Base-by-base conservation (phyloP, 1,140 invertebrate species). In the Drosophila mauritiana region DNA sequence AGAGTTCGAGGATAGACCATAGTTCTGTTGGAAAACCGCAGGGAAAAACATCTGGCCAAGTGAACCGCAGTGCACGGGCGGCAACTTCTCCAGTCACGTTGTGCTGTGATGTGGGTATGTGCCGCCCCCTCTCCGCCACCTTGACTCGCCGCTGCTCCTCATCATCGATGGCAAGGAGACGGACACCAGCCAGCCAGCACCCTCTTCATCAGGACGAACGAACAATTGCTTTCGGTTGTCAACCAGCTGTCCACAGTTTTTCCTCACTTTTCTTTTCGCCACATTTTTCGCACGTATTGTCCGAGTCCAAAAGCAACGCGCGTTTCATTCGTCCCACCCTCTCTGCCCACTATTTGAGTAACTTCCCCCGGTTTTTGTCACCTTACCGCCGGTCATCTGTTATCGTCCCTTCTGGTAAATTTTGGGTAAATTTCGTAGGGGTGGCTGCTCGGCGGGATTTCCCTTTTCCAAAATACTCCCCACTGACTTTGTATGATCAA, bases 201-300 rank as follows among this genome's bases (percentile, higher is more conserved):
- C 48, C 56, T 61, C 61, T 58, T 45, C 55, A 48, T 55, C 58
- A 61, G 45, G 12, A 63, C 63, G 59, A 85, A 59, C 63, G 59
- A 85, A 82, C 82, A 86, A 88, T 86, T 88, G 82, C 68, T 70
- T 56, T 70, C 10, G 64, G 82, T 85, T 85, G 81, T 85, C 83
- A 88, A 74, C 83, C 82, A 86, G 83, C 83, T 86, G 82, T 86
- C 82, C 73, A 80, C 68, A 74, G 78, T 85, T 86, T 85, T 86
- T 75, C 73, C 73, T 39, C 37, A 46, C 42, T 59, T 76, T 76
- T 76, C 73, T 45, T 84, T 85, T 77, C 62, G 52, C 56, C 61
- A 68, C 77, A 80, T 80, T 85, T 82, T 82, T 86, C 83, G 82
- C 82, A 86, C 82, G 78, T 86, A 78, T 78, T 88, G 64, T 81